Evolutionary conservation across 2,888 invertebrate genomes (phyloP).

Genomic region (Hermodice carunculata): DNA sequence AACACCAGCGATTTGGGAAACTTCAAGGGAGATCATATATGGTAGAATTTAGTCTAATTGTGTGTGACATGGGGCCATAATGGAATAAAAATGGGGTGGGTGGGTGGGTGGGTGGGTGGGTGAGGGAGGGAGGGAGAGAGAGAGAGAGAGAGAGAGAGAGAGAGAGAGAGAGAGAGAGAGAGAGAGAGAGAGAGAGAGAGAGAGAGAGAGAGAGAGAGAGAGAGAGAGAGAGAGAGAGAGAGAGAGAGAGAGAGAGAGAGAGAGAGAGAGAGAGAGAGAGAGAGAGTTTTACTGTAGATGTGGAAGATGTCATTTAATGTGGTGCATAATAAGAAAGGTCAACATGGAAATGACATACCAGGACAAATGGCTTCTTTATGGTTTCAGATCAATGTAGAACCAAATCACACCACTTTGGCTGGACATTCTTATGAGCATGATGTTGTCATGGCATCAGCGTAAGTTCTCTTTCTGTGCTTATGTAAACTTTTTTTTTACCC

Average conservation of each 20-base stretch:
- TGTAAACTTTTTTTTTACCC: too few relatives aligned
- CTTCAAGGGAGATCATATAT: too few relatives aligned
- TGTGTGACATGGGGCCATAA: not conserved
- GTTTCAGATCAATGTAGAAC: conserved; percentile 74
- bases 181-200: conserved; percentile 8
- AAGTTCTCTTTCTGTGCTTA: conserved; percentile 65
- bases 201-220: conserved; percentile 8
- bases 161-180: conserved; percentile 7
- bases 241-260: conserved; percentile 8
- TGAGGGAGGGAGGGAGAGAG: conserved; percentile 4
- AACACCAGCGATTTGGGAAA: too few relatives aligned
- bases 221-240: conserved; percentile 6
- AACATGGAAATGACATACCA: not conserved
- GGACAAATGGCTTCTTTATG: not conserved
- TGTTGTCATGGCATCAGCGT: conserved; percentile 76
- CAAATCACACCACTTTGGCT: conserved; percentile 74
- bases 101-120: not conserved
- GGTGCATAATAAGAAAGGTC: not conserved
- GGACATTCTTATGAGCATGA: conserved; percentile 72
- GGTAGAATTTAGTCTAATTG: not conserved
- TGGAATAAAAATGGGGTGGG: not conserved
- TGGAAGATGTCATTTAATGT: not conserved
- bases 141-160: conserved; percentile 4
- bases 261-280: conserved; percentile 8
- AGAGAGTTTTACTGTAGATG: not conserved